Evolutionary conservation across 2,113 vertebrate genomes (phyloP).

Genomic region (Scolopax mira): DNA sequence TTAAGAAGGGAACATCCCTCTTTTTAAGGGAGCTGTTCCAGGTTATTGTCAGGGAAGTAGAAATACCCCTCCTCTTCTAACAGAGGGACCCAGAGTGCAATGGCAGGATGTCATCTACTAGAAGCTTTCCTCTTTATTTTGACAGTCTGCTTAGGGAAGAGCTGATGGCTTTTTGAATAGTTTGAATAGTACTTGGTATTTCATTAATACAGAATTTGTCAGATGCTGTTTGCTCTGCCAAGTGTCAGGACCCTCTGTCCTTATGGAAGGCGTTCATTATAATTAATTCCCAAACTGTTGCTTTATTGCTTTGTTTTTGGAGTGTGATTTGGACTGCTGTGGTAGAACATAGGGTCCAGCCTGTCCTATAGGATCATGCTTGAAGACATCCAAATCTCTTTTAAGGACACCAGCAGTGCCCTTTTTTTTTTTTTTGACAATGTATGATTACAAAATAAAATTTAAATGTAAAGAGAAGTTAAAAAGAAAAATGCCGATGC

Average conservation of each 20-base stretch:
- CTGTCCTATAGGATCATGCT: background rate
- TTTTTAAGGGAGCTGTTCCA: background rate
- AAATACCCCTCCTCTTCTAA: background rate
- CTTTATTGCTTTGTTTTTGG: background rate
- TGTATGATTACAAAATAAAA: background rate
- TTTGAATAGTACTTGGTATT: background rate
- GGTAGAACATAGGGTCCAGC: background rate
- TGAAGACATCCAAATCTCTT: background rate
- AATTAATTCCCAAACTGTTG: background rate
- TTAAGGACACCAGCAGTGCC: background rate
- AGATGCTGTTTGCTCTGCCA: background rate
- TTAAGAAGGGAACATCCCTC: background rate
- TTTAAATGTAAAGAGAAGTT: background rate
- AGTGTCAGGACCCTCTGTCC: background rate
- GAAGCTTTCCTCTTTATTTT: background rate
- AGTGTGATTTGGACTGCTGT: background rate
- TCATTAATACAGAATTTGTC: background rate
- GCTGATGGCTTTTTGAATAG: background rate
- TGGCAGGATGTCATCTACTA: background rate
- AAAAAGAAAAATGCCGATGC: background rate
- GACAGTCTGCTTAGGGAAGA: background rate
- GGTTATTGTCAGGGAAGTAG: background rate
- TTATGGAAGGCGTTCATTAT: background rate
- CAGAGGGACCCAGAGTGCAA: background rate
- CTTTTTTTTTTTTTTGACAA: background rate